A percentile compares a stretch with the other conserved stretches of the same genome.
Evolutionary conservation across 1,140 invertebrate genomes (phyloP).

Genomic region (Euwallacea similis): DNA sequence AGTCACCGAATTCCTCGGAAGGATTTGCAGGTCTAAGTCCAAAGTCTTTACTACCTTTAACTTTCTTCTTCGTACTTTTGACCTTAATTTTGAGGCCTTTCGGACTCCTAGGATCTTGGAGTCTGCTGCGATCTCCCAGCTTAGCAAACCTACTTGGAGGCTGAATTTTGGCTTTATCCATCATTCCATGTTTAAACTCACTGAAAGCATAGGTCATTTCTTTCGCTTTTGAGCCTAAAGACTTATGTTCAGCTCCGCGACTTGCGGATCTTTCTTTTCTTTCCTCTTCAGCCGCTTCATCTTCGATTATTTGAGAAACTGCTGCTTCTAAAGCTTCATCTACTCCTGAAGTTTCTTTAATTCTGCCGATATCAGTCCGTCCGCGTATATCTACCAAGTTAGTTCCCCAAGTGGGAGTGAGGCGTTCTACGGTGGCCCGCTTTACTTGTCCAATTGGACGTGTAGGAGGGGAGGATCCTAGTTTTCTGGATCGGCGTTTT

Average conservation of each 20-base stretch:
- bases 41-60: not conserved
- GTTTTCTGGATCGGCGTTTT: constrained; percentile 28
- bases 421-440: constrained; percentile 33
- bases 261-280: not conserved
- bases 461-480: constrained; percentile 35
- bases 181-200: constrained; percentile 24
- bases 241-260: not conserved
- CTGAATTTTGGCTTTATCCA: constrained; percentile 28
- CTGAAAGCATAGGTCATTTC: constrained; percentile 15
- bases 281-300: constrained; percentile 17
- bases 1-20: constrained; percentile 15
- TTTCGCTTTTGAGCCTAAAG: constrained; percentile 8
- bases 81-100: not conserved
- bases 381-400: constrained; percentile 47
- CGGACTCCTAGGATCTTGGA: constrained; percentile 10
- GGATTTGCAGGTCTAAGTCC: constrained; percentile 14
- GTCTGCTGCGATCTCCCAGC: not conserved
- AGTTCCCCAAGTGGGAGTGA: constrained; percentile 50
- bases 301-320: constrained; percentile 3
- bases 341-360: constrained; percentile 21
- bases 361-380: constrained; percentile 27
- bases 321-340: constrained; percentile 21
- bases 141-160: constrained; percentile 14
- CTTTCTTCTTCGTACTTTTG: constrained; percentile 21
- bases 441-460: constrained; percentile 33